Percentiles rank a stretch among this genome's conserved stretches.
Evolutionary conservation across 2,797 vertebrate genomes (phyloP).

Genomic region (Huso huso): DNA sequence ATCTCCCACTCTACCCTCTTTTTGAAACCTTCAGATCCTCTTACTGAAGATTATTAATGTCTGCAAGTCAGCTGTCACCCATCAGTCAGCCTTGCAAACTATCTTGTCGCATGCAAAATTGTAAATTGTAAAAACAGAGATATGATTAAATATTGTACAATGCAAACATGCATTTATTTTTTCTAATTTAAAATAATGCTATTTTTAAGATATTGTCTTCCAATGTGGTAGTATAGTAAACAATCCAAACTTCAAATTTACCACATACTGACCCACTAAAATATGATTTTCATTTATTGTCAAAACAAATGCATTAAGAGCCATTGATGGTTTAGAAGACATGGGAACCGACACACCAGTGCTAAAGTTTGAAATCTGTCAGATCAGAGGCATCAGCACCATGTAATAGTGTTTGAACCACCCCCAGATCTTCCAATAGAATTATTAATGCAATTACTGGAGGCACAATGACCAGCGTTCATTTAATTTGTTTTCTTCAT

Average conservation of each 20-base stretch:
- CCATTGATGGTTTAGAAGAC: background rate
- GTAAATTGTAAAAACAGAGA: background rate
- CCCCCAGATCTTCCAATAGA: background rate
- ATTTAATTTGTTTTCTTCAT: background rate
- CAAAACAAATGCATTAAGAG: slow-evolving; percentile 2
- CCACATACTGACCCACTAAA: slow-evolving; percentile 21
- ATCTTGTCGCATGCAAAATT: background rate
- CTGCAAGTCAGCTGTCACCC: slow-evolving; percentile 26
- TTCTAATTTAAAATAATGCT: background rate
- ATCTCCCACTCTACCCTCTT: slow-evolving; percentile 27
- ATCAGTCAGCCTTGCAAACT: slow-evolving; percentile 6
- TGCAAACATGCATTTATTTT: background rate
- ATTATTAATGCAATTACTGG: background rate
- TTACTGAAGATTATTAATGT: slow-evolving; percentile 35
- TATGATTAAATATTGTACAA: background rate
- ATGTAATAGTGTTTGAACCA: background rate
- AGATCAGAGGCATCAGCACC: slow-evolving; percentile 1
- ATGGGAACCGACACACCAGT: slow-evolving; percentile 9
- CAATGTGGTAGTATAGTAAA: slow-evolving; percentile 11
- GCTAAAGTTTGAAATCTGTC: slow-evolving; percentile 6
- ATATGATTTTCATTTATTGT: background rate
- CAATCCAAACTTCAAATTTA: slow-evolving; percentile 4
- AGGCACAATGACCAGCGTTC: background rate
- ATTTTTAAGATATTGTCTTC: background rate
- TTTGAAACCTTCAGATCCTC: slow-evolving; percentile 22